These are phyloP conservation scores for Haplochromis burtoni DNA, from an alignment of 2,113 vertebrate species.

Conservation along the genomic window DNA sequence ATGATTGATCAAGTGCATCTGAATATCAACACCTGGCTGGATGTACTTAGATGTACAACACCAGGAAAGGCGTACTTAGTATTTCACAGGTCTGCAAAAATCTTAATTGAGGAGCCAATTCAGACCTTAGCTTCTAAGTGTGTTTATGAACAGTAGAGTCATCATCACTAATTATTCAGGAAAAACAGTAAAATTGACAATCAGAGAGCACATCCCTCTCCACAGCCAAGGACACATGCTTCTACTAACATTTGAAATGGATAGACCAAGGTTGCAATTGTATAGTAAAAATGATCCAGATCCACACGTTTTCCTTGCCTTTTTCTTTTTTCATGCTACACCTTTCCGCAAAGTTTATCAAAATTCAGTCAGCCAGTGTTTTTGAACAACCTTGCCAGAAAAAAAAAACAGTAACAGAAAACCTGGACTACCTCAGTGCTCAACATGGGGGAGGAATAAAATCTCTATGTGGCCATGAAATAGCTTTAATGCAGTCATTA, in stretches of 20 bases:
- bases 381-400: not conserved
- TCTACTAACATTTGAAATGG: not conserved
- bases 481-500: not conserved
- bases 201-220: not conserved
- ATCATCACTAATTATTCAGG: not conserved
- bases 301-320: not conserved
- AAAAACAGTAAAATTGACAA: not conserved
- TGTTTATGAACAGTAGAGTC: not conserved
- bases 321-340: not conserved
- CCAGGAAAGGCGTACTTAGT: not conserved
- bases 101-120: not conserved
- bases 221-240: not conserved
- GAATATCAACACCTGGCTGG: not conserved
- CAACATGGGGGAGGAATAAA: not conserved
- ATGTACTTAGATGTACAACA: not conserved
- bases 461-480: not conserved
- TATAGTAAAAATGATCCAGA: not conserved
- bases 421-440: not conserved
- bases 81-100: not conserved
- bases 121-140: not conserved
- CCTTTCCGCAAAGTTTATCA: not conserved
- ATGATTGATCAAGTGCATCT: not conserved
- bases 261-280: not conserved
- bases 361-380: not conserved
- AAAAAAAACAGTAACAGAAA: not conserved